A percentile compares a stretch with the other conserved stretches of the same genome.
phyloP scores from a whole-genome alignment of 2,888 invertebrate genomes.

The Aspidapion aeneum region DNA sequence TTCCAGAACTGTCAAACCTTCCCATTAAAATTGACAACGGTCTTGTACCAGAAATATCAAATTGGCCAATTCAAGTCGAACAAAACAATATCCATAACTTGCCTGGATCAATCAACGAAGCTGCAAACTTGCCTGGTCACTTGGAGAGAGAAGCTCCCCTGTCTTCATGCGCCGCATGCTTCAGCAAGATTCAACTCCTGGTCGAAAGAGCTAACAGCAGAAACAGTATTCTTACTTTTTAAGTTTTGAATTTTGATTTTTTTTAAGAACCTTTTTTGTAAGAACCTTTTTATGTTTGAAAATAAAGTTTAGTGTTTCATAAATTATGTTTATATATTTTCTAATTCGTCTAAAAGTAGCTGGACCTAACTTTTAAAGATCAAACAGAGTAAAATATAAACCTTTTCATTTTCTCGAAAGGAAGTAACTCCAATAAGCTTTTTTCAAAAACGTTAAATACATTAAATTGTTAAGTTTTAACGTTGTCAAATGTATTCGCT shows the following conservation, averaged over 20 bases:
- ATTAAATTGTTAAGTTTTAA: constrained; percentile 25
- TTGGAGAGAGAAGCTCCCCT: not conserved
- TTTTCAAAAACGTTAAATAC: constrained; percentile 10
- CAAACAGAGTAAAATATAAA: too few relatives aligned
- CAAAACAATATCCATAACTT: constrained; percentile 1
- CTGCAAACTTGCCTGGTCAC: constrained; percentile 4
- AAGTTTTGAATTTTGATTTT: too few relatives aligned
- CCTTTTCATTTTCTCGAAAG: not conserved
- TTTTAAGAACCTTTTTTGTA: too few relatives aligned
- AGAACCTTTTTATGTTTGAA: too few relatives aligned
- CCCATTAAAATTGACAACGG: too few relatives aligned
- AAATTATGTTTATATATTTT: too few relatives aligned
- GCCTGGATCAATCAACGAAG: constrained; percentile 4
- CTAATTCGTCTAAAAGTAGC: too few relatives aligned
- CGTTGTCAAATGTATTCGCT: constrained; percentile 35
- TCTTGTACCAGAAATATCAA: not conserved
- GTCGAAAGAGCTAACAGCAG: constrained; percentile 18
- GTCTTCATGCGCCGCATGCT: constrained; percentile 8
- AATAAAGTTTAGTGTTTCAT: too few relatives aligned
- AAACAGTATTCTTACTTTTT: constrained; percentile 4
- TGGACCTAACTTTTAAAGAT: too few relatives aligned
- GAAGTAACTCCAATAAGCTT: not conserved
- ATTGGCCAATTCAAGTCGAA: constrained; percentile 10
- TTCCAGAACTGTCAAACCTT: too few relatives aligned
- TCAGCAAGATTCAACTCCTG: constrained; percentile 15